Conservation (phyloP, 2,113 vertebrate genomes). For the Gallinago undulata region DNA sequence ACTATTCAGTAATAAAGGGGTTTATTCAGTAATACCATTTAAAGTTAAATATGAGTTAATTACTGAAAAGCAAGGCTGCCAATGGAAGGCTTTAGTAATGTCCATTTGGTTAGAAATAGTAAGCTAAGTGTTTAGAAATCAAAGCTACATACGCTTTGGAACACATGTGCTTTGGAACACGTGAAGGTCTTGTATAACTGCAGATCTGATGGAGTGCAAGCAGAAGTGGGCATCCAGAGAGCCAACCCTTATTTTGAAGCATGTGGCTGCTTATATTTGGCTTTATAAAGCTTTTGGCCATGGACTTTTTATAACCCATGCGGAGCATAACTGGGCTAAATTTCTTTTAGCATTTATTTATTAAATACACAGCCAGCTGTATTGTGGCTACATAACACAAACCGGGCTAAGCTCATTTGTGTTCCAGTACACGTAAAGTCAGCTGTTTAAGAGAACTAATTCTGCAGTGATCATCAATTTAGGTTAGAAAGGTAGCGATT, state of each 20-base stretch:
- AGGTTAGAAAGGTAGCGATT: neutral
- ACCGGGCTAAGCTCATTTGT: neutral
- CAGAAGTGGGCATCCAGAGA: neutral
- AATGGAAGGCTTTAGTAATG: neutral
- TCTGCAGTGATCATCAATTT: neutral
- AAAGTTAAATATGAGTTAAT: neutral
- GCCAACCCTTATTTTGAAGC: neutral
- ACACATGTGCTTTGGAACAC: no score
- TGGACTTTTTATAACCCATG: neutral
- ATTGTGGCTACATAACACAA: neutral
- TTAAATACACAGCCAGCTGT: neutral
- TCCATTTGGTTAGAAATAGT: neutral
- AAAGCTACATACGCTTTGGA: neutral
- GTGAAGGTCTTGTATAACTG: neutral
- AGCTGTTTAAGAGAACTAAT: neutral
- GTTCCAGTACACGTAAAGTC: neutral
- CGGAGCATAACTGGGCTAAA: neutral
- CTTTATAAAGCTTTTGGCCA: neutral
- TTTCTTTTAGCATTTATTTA: neutral
- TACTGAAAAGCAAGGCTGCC: neutral
- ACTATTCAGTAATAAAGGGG: neutral
- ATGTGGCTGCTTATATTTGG: neutral
- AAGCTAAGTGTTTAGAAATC: neutral
- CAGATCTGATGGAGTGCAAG: neutral
- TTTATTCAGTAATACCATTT: neutral